Percentiles rank a stretch among this genome's conserved stretches.
Evolutionary conservation across 2,888 invertebrate genomes (phyloP).

Genomic region (Schrankia costaestrigalis): DNA sequence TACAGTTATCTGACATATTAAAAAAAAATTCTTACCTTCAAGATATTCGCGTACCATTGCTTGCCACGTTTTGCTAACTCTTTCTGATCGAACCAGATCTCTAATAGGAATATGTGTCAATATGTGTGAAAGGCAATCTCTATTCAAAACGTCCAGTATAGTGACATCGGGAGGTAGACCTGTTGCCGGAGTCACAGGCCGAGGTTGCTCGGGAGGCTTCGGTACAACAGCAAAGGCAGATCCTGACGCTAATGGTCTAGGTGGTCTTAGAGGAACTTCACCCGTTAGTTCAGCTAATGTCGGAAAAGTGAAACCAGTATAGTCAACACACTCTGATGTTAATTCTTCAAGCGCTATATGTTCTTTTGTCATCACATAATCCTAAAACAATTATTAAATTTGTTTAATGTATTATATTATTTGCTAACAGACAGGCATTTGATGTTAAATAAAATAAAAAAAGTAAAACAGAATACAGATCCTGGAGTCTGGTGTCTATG

Average conservation of each 20-base stretch:
- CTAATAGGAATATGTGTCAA: constrained; percentile 73
- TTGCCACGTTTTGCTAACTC: constrained; percentile 81
- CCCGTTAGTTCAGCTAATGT: not conserved
- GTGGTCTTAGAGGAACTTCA: not conserved
- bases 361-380: not conserved
- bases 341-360: not conserved
- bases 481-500: too few species aligned
- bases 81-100: constrained; percentile 78
- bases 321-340: not conserved
- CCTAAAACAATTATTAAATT: constrained; percentile 2
- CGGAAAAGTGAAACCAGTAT: not conserved
- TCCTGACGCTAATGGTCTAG: not conserved
- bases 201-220: not conserved
- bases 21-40: constrained; percentile 43
- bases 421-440: too few species aligned
- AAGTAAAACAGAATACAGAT: too few species aligned
- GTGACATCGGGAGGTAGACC: constrained; percentile 18
- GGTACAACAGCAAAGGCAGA: not conserved
- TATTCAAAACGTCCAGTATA: constrained; percentile 75
- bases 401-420: too few species aligned
- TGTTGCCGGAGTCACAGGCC: constrained; percentile 6
- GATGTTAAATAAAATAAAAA: too few species aligned
- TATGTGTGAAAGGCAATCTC: constrained; percentile 78
- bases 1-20: too few species aligned
- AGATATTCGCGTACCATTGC: constrained; percentile 73